Evolutionary conservation across 1,140 invertebrate genomes (phyloP).

Genomic region (Pissodes strobi): DNA sequence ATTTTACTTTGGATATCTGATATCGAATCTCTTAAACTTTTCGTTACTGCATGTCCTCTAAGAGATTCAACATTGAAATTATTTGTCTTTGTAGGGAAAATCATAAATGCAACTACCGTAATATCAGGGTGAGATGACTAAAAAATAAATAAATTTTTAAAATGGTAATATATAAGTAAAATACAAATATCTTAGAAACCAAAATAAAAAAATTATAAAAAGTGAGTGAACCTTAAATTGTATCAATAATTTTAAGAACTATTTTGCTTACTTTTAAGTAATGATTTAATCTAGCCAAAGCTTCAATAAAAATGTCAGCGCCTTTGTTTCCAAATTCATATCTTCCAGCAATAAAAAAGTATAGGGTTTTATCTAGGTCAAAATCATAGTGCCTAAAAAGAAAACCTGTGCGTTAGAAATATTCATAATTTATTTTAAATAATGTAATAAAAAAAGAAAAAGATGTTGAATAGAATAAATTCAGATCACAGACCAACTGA

Average conservation of each 20-base stretch:
- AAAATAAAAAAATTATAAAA: too few species aligned
- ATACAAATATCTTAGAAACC: too few species aligned
- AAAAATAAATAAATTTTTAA: too few species aligned
- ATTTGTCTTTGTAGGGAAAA: constrained; percentile 96
- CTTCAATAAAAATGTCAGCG: constrained; percentile 98
- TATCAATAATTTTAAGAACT: too few species aligned
- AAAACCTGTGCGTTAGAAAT: too few species aligned
- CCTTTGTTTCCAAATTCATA: constrained; percentile 99
- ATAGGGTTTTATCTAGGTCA: constrained; percentile 97
- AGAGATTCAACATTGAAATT: constrained; percentile 99
- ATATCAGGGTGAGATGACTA: constrained; percentile 78
- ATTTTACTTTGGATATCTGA: constrained; percentile 92
- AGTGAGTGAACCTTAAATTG: too few species aligned
- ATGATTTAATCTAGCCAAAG: constrained; percentile 94
- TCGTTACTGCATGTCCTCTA: constrained; percentile 95
- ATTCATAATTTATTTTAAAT: too few species aligned
- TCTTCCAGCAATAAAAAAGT: constrained; percentile 98
- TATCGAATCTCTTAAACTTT: constrained; percentile 95
- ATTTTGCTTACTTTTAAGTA: constrained; percentile 94
- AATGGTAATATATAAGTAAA: too few species aligned
- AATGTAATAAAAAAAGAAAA: too few species aligned
- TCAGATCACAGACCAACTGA: too few species aligned
- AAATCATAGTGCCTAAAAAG: constrained; percentile 95
- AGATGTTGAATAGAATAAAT: too few species aligned
- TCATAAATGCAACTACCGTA: constrained; percentile 97